Conservation (phyloP, 2,888 invertebrate species). For the Cataglyphis cursor region DNA sequence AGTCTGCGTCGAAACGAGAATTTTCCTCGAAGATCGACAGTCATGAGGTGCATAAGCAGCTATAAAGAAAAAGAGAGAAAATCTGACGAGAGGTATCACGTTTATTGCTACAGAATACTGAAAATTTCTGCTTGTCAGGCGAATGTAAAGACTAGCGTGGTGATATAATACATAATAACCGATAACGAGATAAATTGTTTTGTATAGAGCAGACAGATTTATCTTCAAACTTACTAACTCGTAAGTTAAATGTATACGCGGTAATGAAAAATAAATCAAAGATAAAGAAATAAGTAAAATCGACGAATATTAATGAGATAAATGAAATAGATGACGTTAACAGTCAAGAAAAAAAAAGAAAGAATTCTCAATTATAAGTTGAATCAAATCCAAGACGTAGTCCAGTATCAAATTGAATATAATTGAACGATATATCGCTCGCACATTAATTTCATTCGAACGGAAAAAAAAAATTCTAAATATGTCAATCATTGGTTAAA, state of each 20-base stretch:
- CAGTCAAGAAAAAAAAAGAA: background rate
- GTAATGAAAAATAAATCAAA: background rate
- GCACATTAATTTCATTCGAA: background rate
- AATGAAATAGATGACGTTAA: background rate
- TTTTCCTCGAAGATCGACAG: background rate
- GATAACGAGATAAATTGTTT: background rate
- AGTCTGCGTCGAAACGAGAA: conserved; percentile 7
- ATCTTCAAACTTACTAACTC: background rate
- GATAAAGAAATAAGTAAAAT: background rate
- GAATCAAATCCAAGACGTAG: background rate
- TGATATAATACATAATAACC: background rate
- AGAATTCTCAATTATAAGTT: background rate
- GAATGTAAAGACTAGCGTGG: background rate
- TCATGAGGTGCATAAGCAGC: conserved; percentile 6
- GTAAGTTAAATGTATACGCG: background rate
- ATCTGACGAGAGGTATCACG: background rate
- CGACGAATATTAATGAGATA: background rate
- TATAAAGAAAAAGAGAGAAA: background rate
- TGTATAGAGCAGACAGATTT: background rate
- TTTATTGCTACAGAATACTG: background rate
- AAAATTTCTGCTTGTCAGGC: background rate
- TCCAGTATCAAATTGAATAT: background rate
- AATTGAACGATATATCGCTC: background rate
- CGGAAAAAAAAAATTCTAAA: background rate
- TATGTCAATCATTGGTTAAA: background rate